phyloP scores from a whole-genome alignment of 2,797 vertebrate genomes.

The Carduelis carduelis region DNA sequence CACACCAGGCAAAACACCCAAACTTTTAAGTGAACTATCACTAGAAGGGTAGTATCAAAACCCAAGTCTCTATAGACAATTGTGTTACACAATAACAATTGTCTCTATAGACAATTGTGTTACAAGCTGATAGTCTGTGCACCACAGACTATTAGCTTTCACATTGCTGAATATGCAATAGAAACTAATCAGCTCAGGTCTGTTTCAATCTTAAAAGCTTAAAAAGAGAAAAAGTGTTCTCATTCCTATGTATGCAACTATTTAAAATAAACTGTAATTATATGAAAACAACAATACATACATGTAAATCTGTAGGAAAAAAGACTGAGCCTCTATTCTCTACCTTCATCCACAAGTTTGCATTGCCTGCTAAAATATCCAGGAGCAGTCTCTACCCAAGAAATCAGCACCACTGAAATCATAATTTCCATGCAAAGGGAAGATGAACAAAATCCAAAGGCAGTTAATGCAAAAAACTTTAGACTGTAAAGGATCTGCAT shows the following conservation, averaged over 20 bases:
- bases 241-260: neutral
- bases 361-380: neutral
- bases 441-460: neutral
- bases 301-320: neutral
- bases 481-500: neutral
- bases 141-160: neutral
- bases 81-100: neutral
- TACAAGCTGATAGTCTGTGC: neutral
- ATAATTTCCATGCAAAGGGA: neutral
- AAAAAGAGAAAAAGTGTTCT: neutral
- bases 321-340: neutral
- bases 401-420: neutral
- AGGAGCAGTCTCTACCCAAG: neutral
- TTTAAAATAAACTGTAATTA: neutral
- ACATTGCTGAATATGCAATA: neutral
- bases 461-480: neutral
- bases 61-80: neutral
- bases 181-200: neutral
- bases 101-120: neutral
- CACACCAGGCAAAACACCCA: neutral
- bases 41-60: neutral
- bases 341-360: neutral
- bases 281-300: neutral
- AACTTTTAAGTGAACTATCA: neutral
- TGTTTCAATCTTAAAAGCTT: neutral